Base-by-base conservation (phyloP, 2,113 vertebrate genomes). In the Muscicapa adusta region DNA sequence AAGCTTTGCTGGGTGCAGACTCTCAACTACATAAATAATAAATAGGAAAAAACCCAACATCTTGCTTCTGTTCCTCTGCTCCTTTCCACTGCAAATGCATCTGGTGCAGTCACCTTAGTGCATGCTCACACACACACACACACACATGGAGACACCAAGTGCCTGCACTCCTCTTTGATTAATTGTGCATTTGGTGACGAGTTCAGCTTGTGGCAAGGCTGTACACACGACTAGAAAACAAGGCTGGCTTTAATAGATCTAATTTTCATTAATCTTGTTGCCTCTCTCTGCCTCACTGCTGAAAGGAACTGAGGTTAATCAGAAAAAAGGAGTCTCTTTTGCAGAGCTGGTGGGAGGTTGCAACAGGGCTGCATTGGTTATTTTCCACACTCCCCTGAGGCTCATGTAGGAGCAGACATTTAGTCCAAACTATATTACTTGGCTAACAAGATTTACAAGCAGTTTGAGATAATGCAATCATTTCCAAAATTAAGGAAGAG, bases 381-480 rank as follows among this genome's bases (percentile, higher is more conserved):
- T 96, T 97, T 97, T 95, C 92, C 91, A 84, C 3, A 61, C 67
- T 82, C 95, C 76, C 79, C 48, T 9, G 77, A 83, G 76, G 77
- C 62, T 81, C 80, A 14, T 28, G 62, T 40, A 94, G 75, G 53
- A 96, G 68, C 63, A 95, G 83, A 67, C 63, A 87, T 89, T 94
- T 93, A 76, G 73, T 77, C 85, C 73, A 83, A 96, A 94, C 75
- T 75, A 56, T 93, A 96, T 94, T 95, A 80, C 84, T 82, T 74
- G 53, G 84, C 45, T 95, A 92, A 96, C 53, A 93, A 93, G 94
- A 94, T 89, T 94, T 93, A 89, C 79, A 89, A 94, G 76, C 51
- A 58, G 92, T 81, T 88, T 80, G 88, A 92, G 93, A 96, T 82
- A 95, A 95, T 47, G 51, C 43, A 88, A 90, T 91, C 51, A 47